Evolutionary conservation across 2,888 invertebrate genomes (phyloP), one percentile per base, ranked within the genome.

Genomic region (Sturmia bella): DNA sequence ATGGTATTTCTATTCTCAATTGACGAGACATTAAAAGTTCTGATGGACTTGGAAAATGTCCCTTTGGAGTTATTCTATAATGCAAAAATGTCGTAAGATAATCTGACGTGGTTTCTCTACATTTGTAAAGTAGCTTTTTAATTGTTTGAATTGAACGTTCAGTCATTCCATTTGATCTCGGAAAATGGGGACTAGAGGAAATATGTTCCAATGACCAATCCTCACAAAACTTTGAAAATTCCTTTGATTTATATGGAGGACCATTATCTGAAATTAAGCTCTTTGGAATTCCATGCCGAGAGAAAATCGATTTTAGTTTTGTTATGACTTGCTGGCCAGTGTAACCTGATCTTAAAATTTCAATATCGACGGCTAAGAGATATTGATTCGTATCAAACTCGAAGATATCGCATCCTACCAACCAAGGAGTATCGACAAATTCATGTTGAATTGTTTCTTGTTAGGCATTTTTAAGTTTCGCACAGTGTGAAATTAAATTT

Each of bases 1-100:
- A 27, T 2, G 83, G 84, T 48, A 68, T 54, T 68, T 68, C 54
- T 12, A 39, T 68, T 68, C 43, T 43, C 9, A 48, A 13, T 6
- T 66, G 50, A 54, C 61, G 21, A 1, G 48, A 32, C 48, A 64
- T 61, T 5, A 56, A 17, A 11, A 56, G 15, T 37, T 56, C 56
- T 17, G 56, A 6, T 4, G 17, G 56, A 17, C 56, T 37, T 13
- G 59, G 39, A 13, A 41, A 27, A 24, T 54, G 27, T 2, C 52
- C 52, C 12, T 52, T 52, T 52, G 19, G 52, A 32, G 56, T 56
- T 37, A 32, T 56, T 15, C 56, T 37, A 15, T 56, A 56, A n/a
- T 61, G 59, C 3, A 59, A 9, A 7, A 41, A 41, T 41, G 41
- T 41, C n/a, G 59, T 59, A 4, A 41, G 41, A 21, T 41, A 43